Base-by-base conservation (phyloP, 2,888 invertebrate genomes). In the Nephrotoma flavescens region DNA sequence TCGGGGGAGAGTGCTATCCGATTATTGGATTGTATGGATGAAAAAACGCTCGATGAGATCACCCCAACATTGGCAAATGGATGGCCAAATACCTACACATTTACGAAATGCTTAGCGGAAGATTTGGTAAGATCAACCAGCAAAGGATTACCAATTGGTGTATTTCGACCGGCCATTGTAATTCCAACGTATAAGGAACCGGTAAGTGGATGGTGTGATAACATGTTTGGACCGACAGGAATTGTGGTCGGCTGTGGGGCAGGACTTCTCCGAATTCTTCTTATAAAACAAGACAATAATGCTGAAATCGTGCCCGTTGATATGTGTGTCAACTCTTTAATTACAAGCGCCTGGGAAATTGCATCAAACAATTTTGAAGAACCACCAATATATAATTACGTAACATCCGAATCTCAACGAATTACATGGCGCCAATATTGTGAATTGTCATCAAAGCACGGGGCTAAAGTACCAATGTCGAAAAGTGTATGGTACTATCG, bases 371-470 rank as follows among this genome's bases (percentile, higher is more conserved):
- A n/a, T 9, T 87, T 87, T 57, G 87, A 87, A 9, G 92, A 92
- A 57, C 93, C 93, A 0, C 93, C 94, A 0, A 94, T 98, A 84
- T 98, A 96, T 92, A 98, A 98, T 92, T 97, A 95, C 90, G 96
- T 97, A 1, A 96, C 97, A 0, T 96, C 97, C 0, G 93, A 93
- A 0, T 94, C 96, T 87, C 97, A 97, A 89, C 94, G 95, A 0
- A 91, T 98, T 83, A 95, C 94, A 0, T 99, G 98, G 98, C 93
- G 92, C 0, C 93, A 95, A 85, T 96, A 96, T 89, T 90, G 92
- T 89, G 87, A 90, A 0, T 90, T 92, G 4, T 94, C 93, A 88
- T 88, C 93, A 88, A 90, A 91, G 7, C 92, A 94, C 87, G 93
- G 94, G 0, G 88, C 91, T 0, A 89, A 91, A 71, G 93, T 92